phyloP scores from a whole-genome alignment of 1,140 invertebrate species.

The Rhagoletis pomonella region DNA sequence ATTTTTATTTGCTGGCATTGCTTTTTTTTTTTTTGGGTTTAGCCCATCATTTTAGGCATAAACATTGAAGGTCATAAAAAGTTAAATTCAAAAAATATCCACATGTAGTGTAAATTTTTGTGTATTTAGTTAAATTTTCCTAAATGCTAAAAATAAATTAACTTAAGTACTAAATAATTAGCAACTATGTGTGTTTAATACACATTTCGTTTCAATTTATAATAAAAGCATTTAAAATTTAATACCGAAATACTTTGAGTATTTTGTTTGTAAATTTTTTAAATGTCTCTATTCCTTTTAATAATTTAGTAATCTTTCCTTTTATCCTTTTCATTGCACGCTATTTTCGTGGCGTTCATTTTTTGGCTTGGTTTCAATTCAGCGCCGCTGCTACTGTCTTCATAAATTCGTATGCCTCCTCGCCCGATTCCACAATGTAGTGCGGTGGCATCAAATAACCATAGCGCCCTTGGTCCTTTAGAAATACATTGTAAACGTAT shows the following conservation, averaged over 20 bases:
- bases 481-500: conserved; percentile 86
- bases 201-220: not conserved
- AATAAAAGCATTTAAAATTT: not conserved
- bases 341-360: not conserved
- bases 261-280: not conserved
- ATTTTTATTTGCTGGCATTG: not conserved
- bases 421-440: conserved; percentile 84
- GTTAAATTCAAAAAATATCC: not conserved
- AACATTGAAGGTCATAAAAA: not conserved
- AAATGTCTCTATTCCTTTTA: not conserved
- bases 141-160: conserved; percentile 20
- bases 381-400: conserved; percentile 78
- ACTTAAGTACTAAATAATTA: conserved; percentile 17
- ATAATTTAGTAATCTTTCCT: not conserved
- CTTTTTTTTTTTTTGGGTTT: not conserved
- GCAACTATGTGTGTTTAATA: not conserved
- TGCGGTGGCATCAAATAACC: conserved; percentile 87
- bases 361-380: conserved; percentile 55
- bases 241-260: not conserved
- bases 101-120: not conserved
- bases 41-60: not conserved
- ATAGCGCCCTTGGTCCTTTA: conserved; percentile 84
- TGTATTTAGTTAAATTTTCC: not conserved
- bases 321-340: not conserved
- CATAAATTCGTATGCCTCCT: conserved; percentile 86